Evolutionary conservation across 2,888 invertebrate species (phyloP).

Genomic region (Temnothorax rugatulus): DNA sequence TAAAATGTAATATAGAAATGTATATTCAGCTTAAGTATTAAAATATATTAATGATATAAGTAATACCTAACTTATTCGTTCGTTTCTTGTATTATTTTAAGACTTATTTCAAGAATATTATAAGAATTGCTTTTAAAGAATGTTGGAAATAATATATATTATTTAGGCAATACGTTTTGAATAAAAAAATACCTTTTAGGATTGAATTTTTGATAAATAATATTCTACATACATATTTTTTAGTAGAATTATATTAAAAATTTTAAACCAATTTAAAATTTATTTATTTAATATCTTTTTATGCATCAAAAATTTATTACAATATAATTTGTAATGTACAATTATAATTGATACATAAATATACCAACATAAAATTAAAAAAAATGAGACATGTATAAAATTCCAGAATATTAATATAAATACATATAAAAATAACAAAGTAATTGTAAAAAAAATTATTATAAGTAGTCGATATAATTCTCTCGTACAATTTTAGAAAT

Average conservation of each 20-base stretch:
- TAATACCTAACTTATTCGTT: neutral
- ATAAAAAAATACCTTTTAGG: too few species aligned
- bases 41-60: neutral
- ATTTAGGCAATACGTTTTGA: neutral
- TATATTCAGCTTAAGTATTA: neutral
- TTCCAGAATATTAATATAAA: too few species aligned
- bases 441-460: neutral
- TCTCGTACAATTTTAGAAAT: neutral
- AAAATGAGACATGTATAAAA: neutral
- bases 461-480: neutral
- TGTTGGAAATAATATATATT: neutral
- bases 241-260: too few species aligned
- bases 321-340: too few species aligned
- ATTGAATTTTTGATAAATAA: too few species aligned
- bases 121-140: neutral
- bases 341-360: neutral
- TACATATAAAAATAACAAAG: neutral
- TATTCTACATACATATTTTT: too few species aligned
- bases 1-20: conserved; percentile 2
- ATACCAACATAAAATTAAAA: neutral
- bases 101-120: too few species aligned
- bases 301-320: too few species aligned
- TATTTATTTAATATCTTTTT: too few species aligned
- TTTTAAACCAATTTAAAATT: too few species aligned
- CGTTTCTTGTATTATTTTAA: neutral